phyloP scores from a whole-genome alignment of 1,140 invertebrate species.

The Ceratina australensis region DNA sequence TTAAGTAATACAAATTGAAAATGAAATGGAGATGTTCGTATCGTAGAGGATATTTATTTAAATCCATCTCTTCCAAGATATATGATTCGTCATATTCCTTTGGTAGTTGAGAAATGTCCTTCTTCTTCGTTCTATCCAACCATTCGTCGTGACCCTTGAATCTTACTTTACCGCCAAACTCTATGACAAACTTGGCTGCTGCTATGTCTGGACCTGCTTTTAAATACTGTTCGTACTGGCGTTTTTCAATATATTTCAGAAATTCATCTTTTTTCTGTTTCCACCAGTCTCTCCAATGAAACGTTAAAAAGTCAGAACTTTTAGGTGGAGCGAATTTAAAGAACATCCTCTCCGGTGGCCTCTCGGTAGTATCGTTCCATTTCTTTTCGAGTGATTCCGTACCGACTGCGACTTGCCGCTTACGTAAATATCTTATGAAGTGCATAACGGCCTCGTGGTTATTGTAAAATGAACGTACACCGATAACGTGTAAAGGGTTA shows the following conservation, averaged over 20 bases:
- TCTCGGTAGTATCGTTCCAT: too few species aligned
- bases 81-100: constrained; percentile 78
- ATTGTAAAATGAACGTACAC: background rate
- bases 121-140: constrained; percentile 79
- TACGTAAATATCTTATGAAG: constrained; percentile 12
- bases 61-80: constrained; percentile 85
- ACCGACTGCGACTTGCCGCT: background rate
- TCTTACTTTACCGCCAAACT: constrained; percentile 84
- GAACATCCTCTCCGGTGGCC: background rate
- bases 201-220: constrained; percentile 86
- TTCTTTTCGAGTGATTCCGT: background rate
- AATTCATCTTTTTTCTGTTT: constrained; percentile 59
- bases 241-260: constrained; percentile 68
- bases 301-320: background rate
- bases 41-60: constrained; percentile 81
- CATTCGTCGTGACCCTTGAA: constrained; percentile 82
- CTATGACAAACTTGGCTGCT: constrained; percentile 86
- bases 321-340: background rate
- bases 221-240: constrained; percentile 77
- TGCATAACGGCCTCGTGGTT: background rate
- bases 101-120: constrained; percentile 81
- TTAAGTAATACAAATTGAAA: constrained; percentile 81
- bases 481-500: background rate
- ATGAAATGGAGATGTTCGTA: constrained; percentile 88
- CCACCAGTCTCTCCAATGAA: constrained; percentile 76